phyloP scores from a whole-genome alignment of 2,888 invertebrate genomes.

The Caenorhabditis afra region DNA sequence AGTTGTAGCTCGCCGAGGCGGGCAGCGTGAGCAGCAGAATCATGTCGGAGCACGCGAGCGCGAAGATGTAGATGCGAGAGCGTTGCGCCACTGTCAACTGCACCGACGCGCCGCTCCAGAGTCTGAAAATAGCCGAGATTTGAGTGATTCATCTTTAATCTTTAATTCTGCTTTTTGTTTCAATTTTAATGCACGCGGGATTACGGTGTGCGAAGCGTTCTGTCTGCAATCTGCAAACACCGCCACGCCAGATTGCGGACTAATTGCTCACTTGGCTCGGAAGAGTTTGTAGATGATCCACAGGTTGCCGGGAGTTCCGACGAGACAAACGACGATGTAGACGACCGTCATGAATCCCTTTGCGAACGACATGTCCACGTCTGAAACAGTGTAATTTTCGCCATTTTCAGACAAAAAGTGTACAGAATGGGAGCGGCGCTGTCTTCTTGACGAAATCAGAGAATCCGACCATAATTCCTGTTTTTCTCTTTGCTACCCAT shows the following conservation, averaged over 20 bases:
- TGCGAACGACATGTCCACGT: conserved; percentile 59
- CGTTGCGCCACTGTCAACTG: conserved; percentile 69
- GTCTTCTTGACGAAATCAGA: conserved; percentile 1
- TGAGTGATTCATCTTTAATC: too few species aligned
- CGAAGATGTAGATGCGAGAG: conserved; percentile 74
- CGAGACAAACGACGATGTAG: conserved; percentile 70
- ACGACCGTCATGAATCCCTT: conserved; percentile 70
- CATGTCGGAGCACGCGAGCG: conserved; percentile 73
- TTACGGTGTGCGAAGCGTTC: too few species aligned
- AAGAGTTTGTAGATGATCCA: conserved; percentile 74
- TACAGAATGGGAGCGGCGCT: conserved; percentile 3
- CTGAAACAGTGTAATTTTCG: conserved; percentile 22
- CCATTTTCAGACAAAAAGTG: background rate
- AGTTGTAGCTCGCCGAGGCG: conserved; percentile 69
- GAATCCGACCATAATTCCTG: conserved; percentile 32
- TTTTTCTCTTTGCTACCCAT: conserved; percentile 24
- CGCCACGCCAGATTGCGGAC: too few species aligned
- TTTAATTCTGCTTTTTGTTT: too few species aligned
- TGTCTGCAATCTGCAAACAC: too few species aligned
- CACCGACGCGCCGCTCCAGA: conserved; percentile 52
- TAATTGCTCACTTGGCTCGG: conserved; percentile 66
- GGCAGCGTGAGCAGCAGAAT: conserved; percentile 74
- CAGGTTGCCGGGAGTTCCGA: conserved; percentile 73
- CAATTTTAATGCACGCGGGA: too few species aligned
- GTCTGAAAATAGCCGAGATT: conserved; percentile 8